These are phyloP conservation scores for Leptoclinus maculatus DNA, from an alignment of 2,797 vertebrate species.

Conservation along the genomic window DNA sequence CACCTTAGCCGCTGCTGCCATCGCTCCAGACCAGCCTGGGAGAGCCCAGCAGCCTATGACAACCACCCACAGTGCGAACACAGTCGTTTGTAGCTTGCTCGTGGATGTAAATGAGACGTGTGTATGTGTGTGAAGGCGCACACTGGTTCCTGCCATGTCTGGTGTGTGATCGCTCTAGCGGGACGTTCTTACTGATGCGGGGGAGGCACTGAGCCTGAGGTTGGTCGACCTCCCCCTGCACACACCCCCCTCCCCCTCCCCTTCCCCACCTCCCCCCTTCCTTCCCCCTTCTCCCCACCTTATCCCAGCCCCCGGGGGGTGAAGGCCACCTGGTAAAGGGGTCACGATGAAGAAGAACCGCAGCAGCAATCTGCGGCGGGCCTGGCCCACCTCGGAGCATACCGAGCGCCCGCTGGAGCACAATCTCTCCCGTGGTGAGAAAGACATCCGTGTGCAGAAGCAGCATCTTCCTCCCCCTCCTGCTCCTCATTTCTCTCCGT, in stretches of 20 bases:
- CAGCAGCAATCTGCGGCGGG: slow-evolving; percentile 94
- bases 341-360: slow-evolving; percentile 97
- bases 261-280: not conserved
- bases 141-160: slow-evolving; percentile 83
- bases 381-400: slow-evolving; percentile 97
- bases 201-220: slow-evolving; percentile 88
- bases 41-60: slow-evolving; percentile 77
- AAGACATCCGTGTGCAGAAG: slow-evolving; percentile 96
- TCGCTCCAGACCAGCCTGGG: slow-evolving; percentile 80
- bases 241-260: slow-evolving; percentile 30
- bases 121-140: slow-evolving; percentile 82
- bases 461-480: slow-evolving; percentile 85
- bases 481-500: slow-evolving; percentile 81
- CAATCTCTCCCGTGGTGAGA: slow-evolving; percentile 94
- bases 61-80: slow-evolving; percentile 66
- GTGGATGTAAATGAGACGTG: slow-evolving; percentile 80
- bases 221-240: slow-evolving; percentile 84
- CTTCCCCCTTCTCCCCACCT: slow-evolving; percentile 37
- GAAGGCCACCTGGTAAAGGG: slow-evolving; percentile 72
- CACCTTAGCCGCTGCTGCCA: slow-evolving; percentile 61
- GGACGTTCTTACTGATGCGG: slow-evolving; percentile 87
- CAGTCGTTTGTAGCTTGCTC: slow-evolving; percentile 68
- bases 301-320: slow-evolving; percentile 61
- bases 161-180: slow-evolving; percentile 85
- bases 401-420: slow-evolving; percentile 88